Evolutionary conservation across 2,797 vertebrate genomes (phyloP).

Genomic region (Lates japonicus): DNA sequence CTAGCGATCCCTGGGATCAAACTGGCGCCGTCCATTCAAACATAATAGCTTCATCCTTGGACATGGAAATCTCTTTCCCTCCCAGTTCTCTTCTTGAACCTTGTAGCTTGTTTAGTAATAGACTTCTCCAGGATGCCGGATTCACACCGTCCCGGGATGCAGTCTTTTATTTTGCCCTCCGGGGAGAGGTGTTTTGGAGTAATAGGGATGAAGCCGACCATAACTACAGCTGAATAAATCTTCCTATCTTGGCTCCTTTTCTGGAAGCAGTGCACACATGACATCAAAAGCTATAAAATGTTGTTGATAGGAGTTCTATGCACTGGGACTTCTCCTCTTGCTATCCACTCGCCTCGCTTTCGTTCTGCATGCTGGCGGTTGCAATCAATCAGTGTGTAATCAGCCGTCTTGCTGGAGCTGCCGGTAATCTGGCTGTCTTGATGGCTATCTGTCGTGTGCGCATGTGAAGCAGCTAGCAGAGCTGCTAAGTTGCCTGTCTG

Average conservation of each 20-base stretch:
- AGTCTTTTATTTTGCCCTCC: slow-evolving; percentile 79
- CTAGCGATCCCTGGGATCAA: slow-evolving; percentile 74
- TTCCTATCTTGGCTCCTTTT: slow-evolving; percentile 77
- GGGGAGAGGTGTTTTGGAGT: slow-evolving; percentile 73
- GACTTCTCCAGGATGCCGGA: slow-evolving; percentile 80
- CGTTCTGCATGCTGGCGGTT: slow-evolving; percentile 61
- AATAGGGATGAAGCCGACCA: slow-evolving; percentile 78
- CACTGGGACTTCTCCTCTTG: slow-evolving; percentile 65
- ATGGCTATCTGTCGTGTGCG: slow-evolving; percentile 62
- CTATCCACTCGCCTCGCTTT: slow-evolving; percentile 53
- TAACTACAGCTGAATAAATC: slow-evolving; percentile 82
- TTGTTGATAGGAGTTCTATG: slow-evolving; percentile 73
- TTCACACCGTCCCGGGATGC: slow-evolving; percentile 70
- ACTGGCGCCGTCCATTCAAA: slow-evolving; percentile 64
- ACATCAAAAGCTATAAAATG: slow-evolving; percentile 76
- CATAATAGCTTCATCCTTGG: slow-evolving; percentile 80
- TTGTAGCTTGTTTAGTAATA: slow-evolving; percentile 73
- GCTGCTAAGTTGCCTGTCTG: slow-evolving; percentile 62
- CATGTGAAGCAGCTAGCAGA: slow-evolving; percentile 73
- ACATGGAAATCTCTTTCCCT: slow-evolving; percentile 57
- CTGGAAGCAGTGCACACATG: slow-evolving; percentile 56
- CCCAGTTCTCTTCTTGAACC: slow-evolving; percentile 35
- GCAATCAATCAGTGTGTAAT: slow-evolving; percentile 85
- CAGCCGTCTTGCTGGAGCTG: slow-evolving; percentile 80
- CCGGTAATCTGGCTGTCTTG: slow-evolving; percentile 80